These are phyloP conservation scores for Sebastiscus tertius DNA, from an alignment of 2,797 vertebrate genomes.

Conservation along the genomic window DNA sequence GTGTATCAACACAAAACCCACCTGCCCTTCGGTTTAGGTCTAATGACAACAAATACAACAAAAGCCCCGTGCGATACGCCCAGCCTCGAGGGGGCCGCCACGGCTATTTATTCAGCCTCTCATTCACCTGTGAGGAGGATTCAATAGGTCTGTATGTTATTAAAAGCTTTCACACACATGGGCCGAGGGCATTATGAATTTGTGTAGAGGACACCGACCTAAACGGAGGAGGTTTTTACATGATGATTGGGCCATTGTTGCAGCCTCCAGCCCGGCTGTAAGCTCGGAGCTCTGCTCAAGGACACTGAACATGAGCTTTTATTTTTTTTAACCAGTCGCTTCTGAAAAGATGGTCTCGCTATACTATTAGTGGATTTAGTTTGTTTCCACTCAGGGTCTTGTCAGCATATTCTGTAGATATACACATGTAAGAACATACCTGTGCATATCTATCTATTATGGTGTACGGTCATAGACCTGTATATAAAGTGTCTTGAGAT, in stretches of 20 bases:
- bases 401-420: not conserved
- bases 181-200: constrained; percentile 47
- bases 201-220: constrained; percentile 20
- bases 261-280: constrained; percentile 3
- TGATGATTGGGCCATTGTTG: constrained; percentile 36
- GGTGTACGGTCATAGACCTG: too few relatives aligned
- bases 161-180: constrained; percentile 64
- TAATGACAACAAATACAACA: constrained; percentile 78
- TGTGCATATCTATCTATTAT: not conserved
- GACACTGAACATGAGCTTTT: constrained; percentile 4
- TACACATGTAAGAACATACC: not conserved
- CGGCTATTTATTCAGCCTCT: constrained; percentile 62
- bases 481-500: too few relatives aligned
- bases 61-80: constrained; percentile 60
- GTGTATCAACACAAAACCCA: constrained; percentile 74
- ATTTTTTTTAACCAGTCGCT: not conserved
- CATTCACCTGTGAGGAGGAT: constrained; percentile 65
- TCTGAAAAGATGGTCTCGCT: not conserved
- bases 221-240: constrained; percentile 11
- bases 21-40: constrained; percentile 76
- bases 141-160: constrained; percentile 65
- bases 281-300: constrained; percentile 4
- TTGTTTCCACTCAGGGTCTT: not conserved
- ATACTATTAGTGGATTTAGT: not conserved
- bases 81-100: constrained; percentile 63